phyloP scores from a whole-genome alignment of 2,888 invertebrate species.

The Dynastes tityus region DNA sequence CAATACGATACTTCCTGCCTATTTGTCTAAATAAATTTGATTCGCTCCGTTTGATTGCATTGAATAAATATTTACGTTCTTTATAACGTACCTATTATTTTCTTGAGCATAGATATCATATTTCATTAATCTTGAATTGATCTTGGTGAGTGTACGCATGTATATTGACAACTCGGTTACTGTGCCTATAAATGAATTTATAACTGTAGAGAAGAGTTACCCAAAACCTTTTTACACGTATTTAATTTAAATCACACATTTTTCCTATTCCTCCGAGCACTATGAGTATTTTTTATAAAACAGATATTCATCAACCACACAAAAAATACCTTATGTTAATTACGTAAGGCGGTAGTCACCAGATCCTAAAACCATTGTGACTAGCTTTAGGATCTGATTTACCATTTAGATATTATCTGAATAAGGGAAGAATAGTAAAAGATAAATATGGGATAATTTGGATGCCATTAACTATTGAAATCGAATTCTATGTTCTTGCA shows the following conservation, averaged over 20 bases:
- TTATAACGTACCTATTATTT: too few relatives aligned
- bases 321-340: slow-evolving; percentile 37
- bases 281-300: not conserved
- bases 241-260: too few relatives aligned
- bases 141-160: not conserved
- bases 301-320: not conserved
- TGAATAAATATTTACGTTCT: slow-evolving; percentile 41
- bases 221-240: too few relatives aligned
- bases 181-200: too few relatives aligned
- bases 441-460: slow-evolving; percentile 37
- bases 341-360: slow-evolving; percentile 35
- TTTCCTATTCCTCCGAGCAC: too few relatives aligned
- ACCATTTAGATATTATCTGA: slow-evolving; percentile 36
- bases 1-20: slow-evolving; percentile 38
- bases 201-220: too few relatives aligned
- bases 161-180: not conserved
- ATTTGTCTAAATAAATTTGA: not conserved
- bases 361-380: slow-evolving; percentile 1
- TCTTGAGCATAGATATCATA: not conserved
- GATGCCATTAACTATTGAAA: slow-evolving; percentile 44
- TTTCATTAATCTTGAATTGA: not conserved
- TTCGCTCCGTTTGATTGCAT: not conserved
- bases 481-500: slow-evolving; percentile 33
- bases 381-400: not conserved
- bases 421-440: slow-evolving; percentile 13